These are phyloP conservation scores for Nudaria mundana DNA, from an alignment of 2,888 invertebrate species.

Conservation along the genomic window DNA sequence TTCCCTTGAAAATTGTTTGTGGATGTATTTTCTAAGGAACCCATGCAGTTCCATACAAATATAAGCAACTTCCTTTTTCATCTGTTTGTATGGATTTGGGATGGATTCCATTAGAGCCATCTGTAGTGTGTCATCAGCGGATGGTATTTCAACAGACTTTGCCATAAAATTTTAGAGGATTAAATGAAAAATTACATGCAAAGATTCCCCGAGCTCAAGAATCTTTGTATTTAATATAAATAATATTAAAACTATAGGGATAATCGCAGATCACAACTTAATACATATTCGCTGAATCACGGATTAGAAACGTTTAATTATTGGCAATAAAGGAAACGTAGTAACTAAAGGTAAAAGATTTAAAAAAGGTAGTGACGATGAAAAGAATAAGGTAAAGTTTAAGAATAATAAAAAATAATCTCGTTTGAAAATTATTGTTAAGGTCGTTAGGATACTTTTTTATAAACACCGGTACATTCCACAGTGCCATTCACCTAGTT, in stretches of 20 bases:
- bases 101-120: constrained; percentile 61
- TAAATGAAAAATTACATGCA: constrained; percentile 56
- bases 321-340: constrained; percentile 69
- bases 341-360: constrained; percentile 44
- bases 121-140: constrained; percentile 25
- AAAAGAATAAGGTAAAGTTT: constrained; percentile 55
- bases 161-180: constrained; percentile 45
- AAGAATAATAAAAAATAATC: constrained; percentile 70
- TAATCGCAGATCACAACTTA: constrained; percentile 79
- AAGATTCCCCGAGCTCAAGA: constrained; percentile 75
- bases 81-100: constrained; percentile 67
- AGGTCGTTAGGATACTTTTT: constrained; percentile 76
- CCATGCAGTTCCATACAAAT: constrained; percentile 71
- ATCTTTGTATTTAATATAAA: constrained; percentile 65
- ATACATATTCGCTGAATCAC: constrained; percentile 72
- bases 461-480: constrained; percentile 77
- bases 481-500: constrained; percentile 74
- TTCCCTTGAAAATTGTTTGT: constrained; percentile 40
- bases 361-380: constrained; percentile 58
- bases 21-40: constrained; percentile 47
- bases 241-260: constrained; percentile 63
- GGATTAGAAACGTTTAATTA: constrained; percentile 50
- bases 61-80: constrained; percentile 78
- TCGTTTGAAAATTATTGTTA: constrained; percentile 69
- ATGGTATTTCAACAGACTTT: constrained; percentile 45